Base-by-base conservation (phyloP, 2,888 invertebrate species). In the Ochropleura leucogaster region DNA sequence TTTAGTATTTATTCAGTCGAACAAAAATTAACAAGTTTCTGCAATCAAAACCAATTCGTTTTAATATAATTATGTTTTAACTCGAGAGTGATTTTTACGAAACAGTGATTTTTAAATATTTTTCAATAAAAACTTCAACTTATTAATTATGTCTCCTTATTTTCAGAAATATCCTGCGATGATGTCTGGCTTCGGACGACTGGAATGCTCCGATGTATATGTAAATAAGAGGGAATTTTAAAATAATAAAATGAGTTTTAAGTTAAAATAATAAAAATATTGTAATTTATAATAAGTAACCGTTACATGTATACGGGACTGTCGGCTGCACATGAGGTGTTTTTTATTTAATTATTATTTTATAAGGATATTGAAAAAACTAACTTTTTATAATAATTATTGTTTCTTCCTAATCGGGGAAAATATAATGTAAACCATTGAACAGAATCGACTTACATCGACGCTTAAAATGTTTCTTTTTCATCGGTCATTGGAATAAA, bases 101-200 rank as follows among this genome's bases (percentile, higher is more conserved):
- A 40, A 76, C 7, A 18, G 6, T 9, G n/a, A n/a, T n/a, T n/a
- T n/a, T n/a, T n/a, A 9, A 64, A 12, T 2, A 55, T 42, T 20
- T 8, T 53, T 1, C 16, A 57, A 16, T 1, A 14, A 47, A 55
- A 69, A 9, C 0, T 20, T 49, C 1, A 16, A n/a, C 18, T 59
- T 65, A 78, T 65, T 68, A 46, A 63, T 81, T 73, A 75, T 65
- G 55, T 78, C 0, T 55, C 84, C 86, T 86, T 80, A 83, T 75
- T 95, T 94, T 76, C 95, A 96, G 96, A 88, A 90, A 92, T 74
- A 91, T 94, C 90, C 92, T 93, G 82, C 96, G 96, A 96, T 96
- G 96, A 96, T 96, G 95, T 90, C 92, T 80, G 87, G 93, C 94
- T 85, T 79, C 77, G 72, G 89, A 91, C 88, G 88, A 88, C 77